phyloP scores from a whole-genome alignment of 1,140 invertebrate genomes.

The Pseudomyrmex cubaensis region DNA sequence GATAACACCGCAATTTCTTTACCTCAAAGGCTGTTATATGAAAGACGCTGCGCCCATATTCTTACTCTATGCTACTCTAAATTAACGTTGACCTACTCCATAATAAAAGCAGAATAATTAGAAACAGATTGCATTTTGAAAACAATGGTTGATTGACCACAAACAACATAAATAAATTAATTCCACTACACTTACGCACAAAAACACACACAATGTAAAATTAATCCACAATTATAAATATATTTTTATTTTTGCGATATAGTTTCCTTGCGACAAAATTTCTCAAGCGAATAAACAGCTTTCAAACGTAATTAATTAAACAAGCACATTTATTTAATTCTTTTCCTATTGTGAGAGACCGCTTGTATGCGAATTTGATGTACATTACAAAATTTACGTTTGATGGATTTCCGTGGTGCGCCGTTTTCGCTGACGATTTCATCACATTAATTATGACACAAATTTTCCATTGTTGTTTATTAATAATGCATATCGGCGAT shows the following conservation, averaged over 20 bases:
- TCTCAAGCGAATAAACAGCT: background rate
- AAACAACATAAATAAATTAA: background rate
- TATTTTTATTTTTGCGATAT: background rate
- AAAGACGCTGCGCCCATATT: constrained; percentile 3
- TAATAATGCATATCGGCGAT: constrained; percentile 48
- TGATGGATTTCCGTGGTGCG: constrained; percentile 27
- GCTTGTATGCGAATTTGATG: constrained; percentile 9
- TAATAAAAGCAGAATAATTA: background rate
- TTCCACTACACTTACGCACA: background rate
- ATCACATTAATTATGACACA: constrained; percentile 49
- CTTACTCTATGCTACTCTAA: background rate
- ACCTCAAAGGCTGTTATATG: background rate
- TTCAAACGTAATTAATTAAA: background rate
- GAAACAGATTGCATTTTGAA: background rate
- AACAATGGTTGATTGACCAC: background rate
- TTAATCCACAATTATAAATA: background rate
- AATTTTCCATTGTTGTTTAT: constrained; percentile 60
- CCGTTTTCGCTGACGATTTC: constrained; percentile 40
- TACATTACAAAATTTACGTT: constrained; percentile 32
- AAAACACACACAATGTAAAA: background rate
- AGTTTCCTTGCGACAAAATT: background rate
- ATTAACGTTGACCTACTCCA: constrained; percentile 5
- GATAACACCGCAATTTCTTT: constrained; percentile 57
- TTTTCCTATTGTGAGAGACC: background rate
- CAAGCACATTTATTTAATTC: constrained; percentile 15